A percentile compares a stretch with the other conserved stretches of the same genome.
Evolutionary conservation across 2,797 vertebrate species (phyloP).

Genomic region (Enteromius argenteus): DNA sequence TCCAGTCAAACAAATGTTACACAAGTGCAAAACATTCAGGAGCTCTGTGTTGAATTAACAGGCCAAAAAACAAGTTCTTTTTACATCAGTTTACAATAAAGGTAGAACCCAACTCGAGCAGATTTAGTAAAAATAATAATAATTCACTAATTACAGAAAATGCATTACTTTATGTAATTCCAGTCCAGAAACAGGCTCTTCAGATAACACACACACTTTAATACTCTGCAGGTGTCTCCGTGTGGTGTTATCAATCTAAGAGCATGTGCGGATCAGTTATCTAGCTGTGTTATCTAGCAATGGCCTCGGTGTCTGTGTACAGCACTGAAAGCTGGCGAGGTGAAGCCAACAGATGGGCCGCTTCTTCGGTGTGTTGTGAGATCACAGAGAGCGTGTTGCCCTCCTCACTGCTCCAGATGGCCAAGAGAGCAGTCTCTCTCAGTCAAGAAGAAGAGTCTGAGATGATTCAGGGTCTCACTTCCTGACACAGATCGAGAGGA

Average conservation of each 20-base stretch:
- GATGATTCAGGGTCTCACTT: conserved; percentile 26
- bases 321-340: conserved; percentile 15
- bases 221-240: neutral
- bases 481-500: neutral
- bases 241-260: neutral
- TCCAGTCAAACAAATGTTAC: neutral
- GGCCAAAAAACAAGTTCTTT: neutral
- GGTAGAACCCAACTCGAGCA: neutral
- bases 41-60: neutral
- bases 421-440: conserved; percentile 4
- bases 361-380: conserved; percentile 31
- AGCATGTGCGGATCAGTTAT: conserved; percentile 10
- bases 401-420: conserved; percentile 54
- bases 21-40: neutral
- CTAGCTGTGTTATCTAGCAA: neutral
- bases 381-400: conserved; percentile 6
- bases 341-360: conserved; percentile 45
- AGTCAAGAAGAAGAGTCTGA: neutral
- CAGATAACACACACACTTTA: neutral
- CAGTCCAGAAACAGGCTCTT: neutral
- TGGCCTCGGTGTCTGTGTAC: neutral
- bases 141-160: neutral
- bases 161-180: neutral
- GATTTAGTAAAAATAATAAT: neutral
- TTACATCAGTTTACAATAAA: neutral